Evolutionary conservation across 2,888 invertebrate species (phyloP).

Genomic region (Pediacus dermestoides): DNA sequence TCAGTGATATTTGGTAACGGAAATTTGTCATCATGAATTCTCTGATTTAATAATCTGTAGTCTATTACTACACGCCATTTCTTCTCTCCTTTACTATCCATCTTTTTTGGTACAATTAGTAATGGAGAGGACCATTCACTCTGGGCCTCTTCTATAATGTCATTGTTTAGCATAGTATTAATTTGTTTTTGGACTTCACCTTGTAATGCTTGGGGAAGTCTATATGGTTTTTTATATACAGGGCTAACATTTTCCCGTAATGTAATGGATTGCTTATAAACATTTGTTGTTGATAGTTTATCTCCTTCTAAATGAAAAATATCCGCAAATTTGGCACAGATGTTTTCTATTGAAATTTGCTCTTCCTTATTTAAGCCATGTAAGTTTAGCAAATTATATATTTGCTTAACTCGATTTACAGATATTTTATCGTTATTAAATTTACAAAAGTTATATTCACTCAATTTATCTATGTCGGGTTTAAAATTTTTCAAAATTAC

Average conservation of each 20-base stretch:
- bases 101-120: slow-evolving; percentile 1
- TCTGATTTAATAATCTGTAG: slow-evolving; percentile 1
- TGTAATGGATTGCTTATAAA: slow-evolving; percentile 1
- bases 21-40: slow-evolving; percentile 1
- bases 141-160: slow-evolving; percentile 4
- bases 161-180: not conserved
- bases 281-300: not conserved
- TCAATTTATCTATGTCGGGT: slow-evolving; percentile 1
- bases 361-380: not conserved
- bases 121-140: not conserved
- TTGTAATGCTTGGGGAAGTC: slow-evolving; percentile 1
- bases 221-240: slow-evolving; percentile 2
- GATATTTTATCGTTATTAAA: not conserved
- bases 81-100: not conserved
- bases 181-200: not conserved
- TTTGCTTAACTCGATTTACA: not conserved
- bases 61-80: slow-evolving; percentile 4
- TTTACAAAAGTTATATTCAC: not conserved
- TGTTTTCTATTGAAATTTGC: slow-evolving; percentile 4
- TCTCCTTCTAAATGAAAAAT: not conserved
- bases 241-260: not conserved
- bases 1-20: slow-evolving; percentile 1
- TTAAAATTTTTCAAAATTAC: slow-evolving; percentile 1
- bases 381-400: not conserved
- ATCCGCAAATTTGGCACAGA: slow-evolving; percentile 1